Evolutionary conservation across 2,797 vertebrate genomes (phyloP), one percentile per base, ranked within the genome.

Genomic region (Poecilia wingei): DNA sequence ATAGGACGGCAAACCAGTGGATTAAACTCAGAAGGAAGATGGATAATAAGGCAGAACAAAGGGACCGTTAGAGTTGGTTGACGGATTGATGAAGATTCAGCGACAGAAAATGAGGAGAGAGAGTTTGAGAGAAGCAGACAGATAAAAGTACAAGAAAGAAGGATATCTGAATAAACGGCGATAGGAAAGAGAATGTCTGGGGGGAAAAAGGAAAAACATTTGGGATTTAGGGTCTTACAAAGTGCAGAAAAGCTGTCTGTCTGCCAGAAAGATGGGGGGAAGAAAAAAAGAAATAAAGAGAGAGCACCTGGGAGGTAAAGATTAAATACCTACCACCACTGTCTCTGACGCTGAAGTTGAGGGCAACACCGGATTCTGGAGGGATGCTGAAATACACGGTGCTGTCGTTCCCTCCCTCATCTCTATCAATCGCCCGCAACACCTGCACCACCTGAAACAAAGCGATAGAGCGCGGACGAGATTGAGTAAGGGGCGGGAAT

Each of bases 321-420:
- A 91, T 82, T 86, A 86, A 92, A 86, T 85, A 78, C 95, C 86
- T 84, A 98, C 97, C 97, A 87, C 93, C 95, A 74, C 97, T 98
- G 90, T 98, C 97, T 89, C 91, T 94, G 86, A 98, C 87, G 79
- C 95, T 97, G 94, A 98, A 96, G 94, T 98, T 97, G 85, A 96
- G 95, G 82, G 96, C 95, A 41, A 90, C 78, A 0, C 91, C 90
- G 90, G 96, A 95, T 83, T 96, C 96, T 8, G 93, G 90, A 28
- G 96, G 96, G 89, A 97, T 96, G 92, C 96, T 97, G 91, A 97
- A 96, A 92, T 96, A 96, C 91, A 98, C 95, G 0, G 93, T 92
- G 92, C 96, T 97, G 88, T 96, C 95, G 84, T 97, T 97, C 76
- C 97, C 97, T 12, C 92, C 95, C 86, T 97, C 96, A 76, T 98